phyloP scores from a whole-genome alignment of 1,140 invertebrate genomes.

The Camponotus pennsylvanicus region DNA sequence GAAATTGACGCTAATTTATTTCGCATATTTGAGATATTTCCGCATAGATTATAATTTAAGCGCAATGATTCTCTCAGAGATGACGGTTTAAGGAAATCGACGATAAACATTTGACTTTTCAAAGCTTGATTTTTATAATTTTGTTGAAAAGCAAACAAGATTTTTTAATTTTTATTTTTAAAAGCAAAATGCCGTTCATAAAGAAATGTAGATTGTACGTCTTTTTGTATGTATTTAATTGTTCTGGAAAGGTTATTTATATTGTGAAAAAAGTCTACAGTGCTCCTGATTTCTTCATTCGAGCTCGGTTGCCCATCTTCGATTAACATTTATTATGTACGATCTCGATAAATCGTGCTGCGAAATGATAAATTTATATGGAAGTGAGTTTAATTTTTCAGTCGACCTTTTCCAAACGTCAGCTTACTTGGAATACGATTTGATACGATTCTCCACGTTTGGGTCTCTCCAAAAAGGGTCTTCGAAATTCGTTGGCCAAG shows the following conservation, averaged over 20 bases:
- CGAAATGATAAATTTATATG: constrained; percentile 80
- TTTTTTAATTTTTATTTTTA: not conserved
- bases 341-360: constrained; percentile 79
- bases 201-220: not conserved
- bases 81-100: too few species aligned
- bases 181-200: not conserved
- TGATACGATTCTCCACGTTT: constrained; percentile 46
- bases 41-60: not conserved
- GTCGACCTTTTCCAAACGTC: constrained; percentile 65
- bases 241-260: not conserved
- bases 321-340: constrained; percentile 80
- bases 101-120: too few species aligned
- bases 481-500: constrained; percentile 37
- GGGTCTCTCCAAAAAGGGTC: constrained; percentile 38
- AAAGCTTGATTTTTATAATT: not conserved
- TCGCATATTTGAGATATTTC: not conserved
- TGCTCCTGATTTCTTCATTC: constrained; percentile 44
- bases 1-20: constrained; percentile 17
- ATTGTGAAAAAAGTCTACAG: not conserved
- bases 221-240: constrained; percentile 10
- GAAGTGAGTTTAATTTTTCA: constrained; percentile 79
- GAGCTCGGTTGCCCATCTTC: constrained; percentile 50
- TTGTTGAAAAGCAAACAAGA: not conserved
- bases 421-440: constrained; percentile 49
- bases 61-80: too few species aligned